A percentile compares a stretch with the other conserved stretches of the same genome.
These are phyloP conservation scores for Bubo bubo DNA, from an alignment of 2,113 vertebrate species.

Conservation along the genomic window DNA sequence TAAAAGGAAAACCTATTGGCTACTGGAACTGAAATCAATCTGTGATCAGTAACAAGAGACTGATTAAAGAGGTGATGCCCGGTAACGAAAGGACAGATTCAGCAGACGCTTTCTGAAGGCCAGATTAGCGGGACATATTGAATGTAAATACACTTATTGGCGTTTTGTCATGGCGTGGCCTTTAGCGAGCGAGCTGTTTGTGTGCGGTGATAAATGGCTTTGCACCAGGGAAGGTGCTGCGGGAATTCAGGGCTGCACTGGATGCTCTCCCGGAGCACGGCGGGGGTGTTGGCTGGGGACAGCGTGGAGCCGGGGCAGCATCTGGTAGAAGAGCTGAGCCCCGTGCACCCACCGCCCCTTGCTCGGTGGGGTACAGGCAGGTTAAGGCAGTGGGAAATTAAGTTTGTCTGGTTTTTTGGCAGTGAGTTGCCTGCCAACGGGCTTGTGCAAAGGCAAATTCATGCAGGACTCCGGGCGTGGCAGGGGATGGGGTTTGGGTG, in stretches of 20 bases:
- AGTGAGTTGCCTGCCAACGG: rapidly evolving
- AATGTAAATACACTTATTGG: constrained; percentile 44
- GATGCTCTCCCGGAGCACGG: neutral
- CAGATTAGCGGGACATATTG: constrained; percentile 21
- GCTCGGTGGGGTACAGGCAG: neutral
- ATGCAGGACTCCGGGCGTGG: rapidly evolving
- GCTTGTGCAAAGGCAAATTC: neutral
- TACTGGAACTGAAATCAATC: constrained; percentile 20
- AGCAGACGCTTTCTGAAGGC: constrained; percentile 5
- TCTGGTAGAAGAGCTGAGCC: neutral
- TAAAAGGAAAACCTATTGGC: constrained; percentile 54
- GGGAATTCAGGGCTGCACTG: neutral
- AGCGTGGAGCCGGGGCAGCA: too few relatives aligned
- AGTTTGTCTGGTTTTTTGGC: rapidly evolving
- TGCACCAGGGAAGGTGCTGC: neutral
- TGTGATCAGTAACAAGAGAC: constrained; percentile 35
- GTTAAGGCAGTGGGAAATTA: rapidly evolving
- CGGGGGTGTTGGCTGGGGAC: neutral
- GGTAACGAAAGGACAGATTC: neutral
- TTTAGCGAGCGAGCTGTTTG: constrained; percentile 34
- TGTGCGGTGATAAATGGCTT: constrained; percentile 48
- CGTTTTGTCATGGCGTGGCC: constrained; percentile 60
- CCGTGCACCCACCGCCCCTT: rapidly evolving
- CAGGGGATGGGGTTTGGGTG: neutral
- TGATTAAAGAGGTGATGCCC: constrained; percentile 24